phyloP scores from a whole-genome alignment of 2,888 invertebrate genomes.

The Neoaliturus tenellus region DNA sequence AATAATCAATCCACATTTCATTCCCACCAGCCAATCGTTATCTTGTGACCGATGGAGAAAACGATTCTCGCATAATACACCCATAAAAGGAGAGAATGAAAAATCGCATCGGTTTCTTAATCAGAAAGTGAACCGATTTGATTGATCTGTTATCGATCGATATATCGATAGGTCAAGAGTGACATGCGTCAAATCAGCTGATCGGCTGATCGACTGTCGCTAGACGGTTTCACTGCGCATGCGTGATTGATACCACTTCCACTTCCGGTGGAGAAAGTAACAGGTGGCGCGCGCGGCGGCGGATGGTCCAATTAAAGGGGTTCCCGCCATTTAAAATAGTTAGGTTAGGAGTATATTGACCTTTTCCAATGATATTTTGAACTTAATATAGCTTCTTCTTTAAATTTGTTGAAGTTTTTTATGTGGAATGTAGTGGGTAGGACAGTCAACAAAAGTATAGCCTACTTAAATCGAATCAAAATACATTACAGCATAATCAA shows the following conservation, averaged over 20 bases:
- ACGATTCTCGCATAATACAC: no score
- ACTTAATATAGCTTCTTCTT: no score
- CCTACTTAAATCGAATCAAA: no score
- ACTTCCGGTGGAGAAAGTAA: conserved; percentile 7
- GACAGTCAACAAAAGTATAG: no score
- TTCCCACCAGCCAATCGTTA: no score
- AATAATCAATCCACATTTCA: no score
- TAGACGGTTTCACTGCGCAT: conserved; percentile 23
- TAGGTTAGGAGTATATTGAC: no score
- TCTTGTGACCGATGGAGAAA: no score
- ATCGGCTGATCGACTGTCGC: not conserved
- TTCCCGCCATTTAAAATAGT: not conserved
- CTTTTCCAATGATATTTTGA: no score
- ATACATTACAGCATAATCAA: no score
- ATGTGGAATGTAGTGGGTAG: no score
- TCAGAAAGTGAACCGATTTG: conserved; percentile 11
- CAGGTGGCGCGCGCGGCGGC: conserved; percentile 34
- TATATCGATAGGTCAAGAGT: not conserved
- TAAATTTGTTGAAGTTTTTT: no score
- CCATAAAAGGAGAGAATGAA: not conserved
- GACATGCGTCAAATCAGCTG: conserved; percentile 14
- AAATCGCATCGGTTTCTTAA: not conserved
- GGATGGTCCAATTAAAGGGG: not conserved
- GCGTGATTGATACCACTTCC: conserved; percentile 7
- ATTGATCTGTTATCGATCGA: not conserved